Conservation (phyloP, 2,888 invertebrate species). For the Orchestes rusci region DNA sequence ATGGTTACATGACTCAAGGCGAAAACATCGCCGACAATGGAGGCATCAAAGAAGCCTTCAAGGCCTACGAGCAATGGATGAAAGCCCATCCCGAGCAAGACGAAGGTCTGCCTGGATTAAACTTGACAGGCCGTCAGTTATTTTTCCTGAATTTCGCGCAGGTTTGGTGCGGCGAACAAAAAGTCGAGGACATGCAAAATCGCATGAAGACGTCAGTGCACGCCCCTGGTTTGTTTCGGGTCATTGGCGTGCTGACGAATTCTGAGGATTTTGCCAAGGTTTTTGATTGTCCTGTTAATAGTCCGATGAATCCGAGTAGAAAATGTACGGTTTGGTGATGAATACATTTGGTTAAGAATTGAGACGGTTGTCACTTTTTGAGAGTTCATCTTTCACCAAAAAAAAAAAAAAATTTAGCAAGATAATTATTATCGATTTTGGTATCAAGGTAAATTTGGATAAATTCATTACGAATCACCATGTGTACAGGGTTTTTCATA, state of each 20-base stretch:
- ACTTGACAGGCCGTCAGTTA: slow-evolving; percentile 71
- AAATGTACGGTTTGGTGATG: slow-evolving; percentile 74
- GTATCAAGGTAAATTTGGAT: no score
- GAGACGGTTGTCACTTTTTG: no score
- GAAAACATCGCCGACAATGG: slow-evolving; percentile 98
- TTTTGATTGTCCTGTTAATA: slow-evolving; percentile 62
- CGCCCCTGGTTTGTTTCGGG: slow-evolving; percentile 66
- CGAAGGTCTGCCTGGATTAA: slow-evolving; percentile 61
- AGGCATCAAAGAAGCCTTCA: slow-evolving; percentile 81
- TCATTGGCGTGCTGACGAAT: slow-evolving; percentile 50
- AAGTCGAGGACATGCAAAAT: slow-evolving; percentile 72
- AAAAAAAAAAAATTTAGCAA: no score
- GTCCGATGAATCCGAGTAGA: slow-evolving; percentile 69
- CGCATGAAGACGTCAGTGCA: slow-evolving; percentile 78
- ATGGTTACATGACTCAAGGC: slow-evolving; percentile 73
- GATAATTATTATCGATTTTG: no score
- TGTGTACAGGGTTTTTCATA: no score
- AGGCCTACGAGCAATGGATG: slow-evolving; percentile 74
- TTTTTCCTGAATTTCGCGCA: slow-evolving; percentile 90
- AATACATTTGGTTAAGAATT: no score
- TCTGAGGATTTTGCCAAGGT: slow-evolving; percentile 68
- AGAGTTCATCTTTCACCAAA: no score
- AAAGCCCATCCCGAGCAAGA: slow-evolving; percentile 51
- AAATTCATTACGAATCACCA: not conserved
- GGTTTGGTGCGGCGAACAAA: slow-evolving; percentile 74